A percentile compares a stretch with the other conserved stretches of the same genome.
Evolutionary conservation across 1,140 invertebrate genomes (phyloP).

Genomic region (Amyelois transitella): DNA sequence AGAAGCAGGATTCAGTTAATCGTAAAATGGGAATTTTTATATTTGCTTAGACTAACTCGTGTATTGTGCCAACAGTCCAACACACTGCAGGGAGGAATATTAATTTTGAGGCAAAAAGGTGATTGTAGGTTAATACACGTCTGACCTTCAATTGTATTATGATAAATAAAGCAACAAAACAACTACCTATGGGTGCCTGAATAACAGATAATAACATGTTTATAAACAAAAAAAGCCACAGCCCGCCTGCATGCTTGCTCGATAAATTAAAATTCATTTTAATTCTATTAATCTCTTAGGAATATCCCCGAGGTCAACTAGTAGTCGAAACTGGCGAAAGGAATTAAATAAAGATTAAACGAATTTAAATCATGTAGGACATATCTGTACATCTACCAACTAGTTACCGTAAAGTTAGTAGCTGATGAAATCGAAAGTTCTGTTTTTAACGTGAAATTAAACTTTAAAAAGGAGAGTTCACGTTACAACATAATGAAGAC

Average conservation of each 20-base stretch:
- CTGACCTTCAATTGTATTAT: slow-evolving; percentile 3
- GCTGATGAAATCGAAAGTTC: too few relatives aligned
- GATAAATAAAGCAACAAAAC: not conserved
- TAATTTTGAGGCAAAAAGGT: not conserved
- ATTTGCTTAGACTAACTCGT: slow-evolving; percentile 26
- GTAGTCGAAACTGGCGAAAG: not conserved
- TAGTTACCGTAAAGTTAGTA: too few relatives aligned
- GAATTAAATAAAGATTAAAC: not conserved
- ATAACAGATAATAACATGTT: not conserved
- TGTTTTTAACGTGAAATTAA: too few relatives aligned
- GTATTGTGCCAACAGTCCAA: not conserved
- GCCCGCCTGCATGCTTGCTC: not conserved
- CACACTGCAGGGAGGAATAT: not conserved
- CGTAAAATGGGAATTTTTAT: slow-evolving; percentile 25
- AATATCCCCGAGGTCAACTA: not conserved
- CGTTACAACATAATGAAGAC: too few relatives aligned
- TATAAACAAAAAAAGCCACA: not conserved
- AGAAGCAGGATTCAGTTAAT: slow-evolving; percentile 11
- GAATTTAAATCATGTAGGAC: not conserved
- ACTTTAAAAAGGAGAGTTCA: too few relatives aligned
- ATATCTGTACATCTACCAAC: too few relatives aligned
- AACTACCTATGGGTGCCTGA: not conserved
- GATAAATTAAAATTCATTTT: not conserved
- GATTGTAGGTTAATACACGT: not conserved
- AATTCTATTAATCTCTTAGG: not conserved